Percentiles rank a stretch among this genome's conserved stretches.
Conservation (phyloP, 2,113 vertebrate genomes). For the Archilochus colubris region DNA sequence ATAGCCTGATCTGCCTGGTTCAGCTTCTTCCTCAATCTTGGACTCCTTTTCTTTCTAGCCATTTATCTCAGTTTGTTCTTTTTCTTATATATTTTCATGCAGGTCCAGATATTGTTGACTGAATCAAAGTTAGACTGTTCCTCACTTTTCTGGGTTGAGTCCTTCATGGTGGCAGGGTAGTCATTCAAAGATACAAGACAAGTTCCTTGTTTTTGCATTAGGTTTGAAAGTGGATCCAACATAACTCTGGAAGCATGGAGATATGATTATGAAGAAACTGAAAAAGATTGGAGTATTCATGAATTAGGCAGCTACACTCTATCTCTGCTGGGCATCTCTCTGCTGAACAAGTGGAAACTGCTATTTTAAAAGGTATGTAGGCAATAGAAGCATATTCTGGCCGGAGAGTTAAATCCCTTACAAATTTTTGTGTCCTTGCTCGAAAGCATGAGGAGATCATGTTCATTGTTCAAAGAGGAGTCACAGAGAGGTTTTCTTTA, state of each 20-base stretch:
- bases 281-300: neutral
- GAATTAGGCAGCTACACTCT: neutral
- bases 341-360: neutral
- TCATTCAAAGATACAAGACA: neutral
- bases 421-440: neutral
- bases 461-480: neutral
- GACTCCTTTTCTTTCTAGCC: neutral
- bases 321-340: neutral
- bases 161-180: fast-evolving
- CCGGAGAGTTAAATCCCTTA: neutral
- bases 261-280: neutral
- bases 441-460: neutral
- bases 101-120: neutral
- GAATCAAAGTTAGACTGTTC: neutral
- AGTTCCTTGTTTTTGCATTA: neutral
- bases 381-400: neutral
- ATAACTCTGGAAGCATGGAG: neutral
- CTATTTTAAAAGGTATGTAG: neutral
- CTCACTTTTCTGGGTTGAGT: neutral
- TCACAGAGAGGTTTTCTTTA: neutral
- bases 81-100: neutral
- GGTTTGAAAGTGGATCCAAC: fast-evolving
- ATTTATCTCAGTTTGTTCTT: fast-evolving
- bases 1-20: neutral
- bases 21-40: neutral